Percentiles rank a stretch among this genome's conserved stretches.
Evolutionary conservation across 1,140 invertebrate genomes (phyloP).

Genomic region (Pollicipes pollicipes): DNA sequence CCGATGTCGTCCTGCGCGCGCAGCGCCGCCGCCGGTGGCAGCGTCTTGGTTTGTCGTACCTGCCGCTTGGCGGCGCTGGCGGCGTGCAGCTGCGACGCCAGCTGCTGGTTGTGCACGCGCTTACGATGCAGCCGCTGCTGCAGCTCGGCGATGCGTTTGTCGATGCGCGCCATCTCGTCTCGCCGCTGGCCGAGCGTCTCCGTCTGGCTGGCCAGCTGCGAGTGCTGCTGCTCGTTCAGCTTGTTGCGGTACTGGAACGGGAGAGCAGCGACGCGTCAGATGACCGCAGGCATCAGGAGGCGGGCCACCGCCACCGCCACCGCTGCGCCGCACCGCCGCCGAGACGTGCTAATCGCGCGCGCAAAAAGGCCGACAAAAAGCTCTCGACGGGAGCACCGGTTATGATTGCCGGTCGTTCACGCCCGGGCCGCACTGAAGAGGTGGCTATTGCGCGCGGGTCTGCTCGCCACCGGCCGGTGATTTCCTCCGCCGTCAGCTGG

Average conservation of each 20-base stretch:
- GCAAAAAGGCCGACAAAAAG: too few relatives aligned
- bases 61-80: too few relatives aligned
- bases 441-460: too few relatives aligned
- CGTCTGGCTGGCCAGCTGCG: constrained; percentile 61
- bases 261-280: too few relatives aligned
- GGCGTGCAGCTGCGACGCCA: constrained; percentile 46
- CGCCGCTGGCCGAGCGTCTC: constrained; percentile 66
- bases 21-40: constrained; percentile 10
- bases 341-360: too few relatives aligned
- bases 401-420: too few relatives aligned
- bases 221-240: constrained; percentile 83
- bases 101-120: constrained; percentile 62
- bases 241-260: constrained; percentile 76
- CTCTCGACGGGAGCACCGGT: too few relatives aligned
- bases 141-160: constrained; percentile 77
- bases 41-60: constrained; percentile 3
- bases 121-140: constrained; percentile 77
- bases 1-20: constrained; percentile 7
- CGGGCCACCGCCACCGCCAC: not conserved
- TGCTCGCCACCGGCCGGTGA: too few relatives aligned
- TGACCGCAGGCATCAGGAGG: constrained; percentile 13
- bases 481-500: too few relatives aligned
- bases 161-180: constrained; percentile 75
- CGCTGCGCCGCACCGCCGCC: too few relatives aligned
- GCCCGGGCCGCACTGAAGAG: too few relatives aligned